phyloP scores from a whole-genome alignment of 2,888 invertebrate genomes.

The Pandemis corylana region DNA sequence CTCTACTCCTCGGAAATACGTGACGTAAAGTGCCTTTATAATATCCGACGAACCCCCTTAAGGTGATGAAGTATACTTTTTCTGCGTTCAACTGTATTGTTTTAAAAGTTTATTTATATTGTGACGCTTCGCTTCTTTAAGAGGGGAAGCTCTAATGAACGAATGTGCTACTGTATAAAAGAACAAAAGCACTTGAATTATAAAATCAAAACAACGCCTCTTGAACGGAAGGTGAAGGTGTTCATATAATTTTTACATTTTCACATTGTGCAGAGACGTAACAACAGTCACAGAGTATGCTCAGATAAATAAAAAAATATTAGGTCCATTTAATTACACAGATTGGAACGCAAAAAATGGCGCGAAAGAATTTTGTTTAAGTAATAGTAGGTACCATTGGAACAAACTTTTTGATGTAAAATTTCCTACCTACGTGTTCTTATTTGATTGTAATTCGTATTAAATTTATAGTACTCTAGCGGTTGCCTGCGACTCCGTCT shows the following conservation, averaged over 20 bases:
- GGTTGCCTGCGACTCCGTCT: no score
- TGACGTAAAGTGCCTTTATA: slow-evolving; percentile 11
- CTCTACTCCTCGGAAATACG: slow-evolving; percentile 26
- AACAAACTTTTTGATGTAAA: not conserved
- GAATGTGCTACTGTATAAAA: slow-evolving; percentile 58
- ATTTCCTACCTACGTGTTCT: not conserved
- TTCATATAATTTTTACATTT: not conserved
- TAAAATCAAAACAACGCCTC: slow-evolving; percentile 12
- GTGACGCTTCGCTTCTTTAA: slow-evolving; percentile 41
- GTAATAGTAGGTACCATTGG: no score
- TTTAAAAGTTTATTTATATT: slow-evolving; percentile 53
- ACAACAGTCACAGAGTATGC: no score
- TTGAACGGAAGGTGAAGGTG: not conserved
- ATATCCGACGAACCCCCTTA: slow-evolving; percentile 9
- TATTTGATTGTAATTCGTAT: no score
- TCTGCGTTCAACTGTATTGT: slow-evolving; percentile 53
- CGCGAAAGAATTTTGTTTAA: no score
- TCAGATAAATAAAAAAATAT: no score
- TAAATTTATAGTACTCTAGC: no score
- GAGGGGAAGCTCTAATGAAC: slow-evolving; percentile 52
- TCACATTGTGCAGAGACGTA: no score
- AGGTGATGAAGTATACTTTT: slow-evolving; percentile 50
- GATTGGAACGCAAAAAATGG: no score
- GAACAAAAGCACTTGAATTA: slow-evolving; percentile 28
- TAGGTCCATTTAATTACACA: no score